Evolutionary conservation across 2,113 vertebrate genomes (phyloP), one percentile per base, ranked within the genome.

Genomic region (Rhynchomys soricoides): DNA sequence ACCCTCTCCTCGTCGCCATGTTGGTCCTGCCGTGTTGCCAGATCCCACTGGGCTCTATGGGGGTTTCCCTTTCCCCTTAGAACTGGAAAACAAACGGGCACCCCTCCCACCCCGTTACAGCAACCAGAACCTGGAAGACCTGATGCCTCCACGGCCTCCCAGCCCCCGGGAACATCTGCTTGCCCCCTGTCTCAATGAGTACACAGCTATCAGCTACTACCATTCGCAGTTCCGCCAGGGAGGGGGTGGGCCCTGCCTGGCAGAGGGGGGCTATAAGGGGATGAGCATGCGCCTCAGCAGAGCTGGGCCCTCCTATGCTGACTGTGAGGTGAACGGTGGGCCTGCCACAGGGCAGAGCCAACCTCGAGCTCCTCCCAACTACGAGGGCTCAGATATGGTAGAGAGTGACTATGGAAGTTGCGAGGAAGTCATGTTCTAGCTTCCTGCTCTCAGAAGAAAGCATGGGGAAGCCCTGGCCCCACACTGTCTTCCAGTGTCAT

Each of bases 391-490:
- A 0, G 99, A 99, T 97, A 99, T 99, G 98, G 99, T 99, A 97
- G 99, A 99, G 98, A 99, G 99, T 0, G 99, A 99, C 97, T 99
- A 99, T 0, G 99, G 99, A 59, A 99, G 99, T 98, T 99, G 99
- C 0, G 99, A 99, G 97, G 99, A 99, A 98, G 99, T 99, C 96
- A 99, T 99, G 99, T 99, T 99, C 98, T 99, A 99, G 89, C 26
- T 24, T 57, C 71, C 52, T 40, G 68, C 43, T 55, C 68, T 59
- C 81, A 90, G 88, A 34, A 81, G 79, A 81, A 79, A 55, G 48
- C 71, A 31, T 37, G 0, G 9, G 48, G 78, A 74, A 22, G 43
- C 85, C 92, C 21, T 21, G 50, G 90, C 50, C 88, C 31, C 21
- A 70, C 83, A 40, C 5, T 70, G 82, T 73, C 48, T 73, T 90